These are phyloP conservation scores for Cyprinella venusta DNA, from an alignment of 2,797 vertebrate genomes.

Conservation along the genomic window DNA sequence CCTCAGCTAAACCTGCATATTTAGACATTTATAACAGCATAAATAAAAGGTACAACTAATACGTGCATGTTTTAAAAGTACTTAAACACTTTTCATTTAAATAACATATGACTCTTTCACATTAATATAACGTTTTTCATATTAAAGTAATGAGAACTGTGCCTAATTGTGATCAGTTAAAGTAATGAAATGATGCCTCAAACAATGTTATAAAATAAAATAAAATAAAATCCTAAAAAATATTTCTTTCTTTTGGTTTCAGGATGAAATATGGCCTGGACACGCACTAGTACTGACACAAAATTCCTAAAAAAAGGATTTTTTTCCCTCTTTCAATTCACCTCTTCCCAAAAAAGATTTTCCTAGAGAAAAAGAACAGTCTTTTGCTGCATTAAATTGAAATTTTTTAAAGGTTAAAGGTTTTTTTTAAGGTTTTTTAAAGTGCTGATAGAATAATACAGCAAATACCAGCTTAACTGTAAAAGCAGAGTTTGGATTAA, in stretches of 20 bases:
- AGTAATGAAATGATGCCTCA: background rate
- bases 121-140: background rate
- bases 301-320: no score
- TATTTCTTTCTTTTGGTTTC: background rate
- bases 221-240: background rate
- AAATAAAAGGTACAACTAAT: background rate
- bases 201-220: background rate
- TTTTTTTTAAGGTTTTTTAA: no score
- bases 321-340: no score
- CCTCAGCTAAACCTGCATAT: no score
- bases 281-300: background rate
- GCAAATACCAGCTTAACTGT: conserved; percentile 19
- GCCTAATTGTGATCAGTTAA: background rate
- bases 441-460: conserved; percentile 22
- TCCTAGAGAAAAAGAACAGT: background rate
- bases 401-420: no score
- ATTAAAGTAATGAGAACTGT: background rate
- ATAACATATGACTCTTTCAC: background rate
- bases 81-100: background rate
- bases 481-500: conserved; percentile 27
- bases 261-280: background rate
- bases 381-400: conserved; percentile 1
- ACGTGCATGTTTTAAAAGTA: background rate
- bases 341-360: no score
- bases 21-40: background rate